A percentile compares a stretch with the other conserved stretches of the same genome.
Evolutionary conservation across 2,888 invertebrate genomes (phyloP).

Genomic region (Caenorhabditis sp.): DNA sequence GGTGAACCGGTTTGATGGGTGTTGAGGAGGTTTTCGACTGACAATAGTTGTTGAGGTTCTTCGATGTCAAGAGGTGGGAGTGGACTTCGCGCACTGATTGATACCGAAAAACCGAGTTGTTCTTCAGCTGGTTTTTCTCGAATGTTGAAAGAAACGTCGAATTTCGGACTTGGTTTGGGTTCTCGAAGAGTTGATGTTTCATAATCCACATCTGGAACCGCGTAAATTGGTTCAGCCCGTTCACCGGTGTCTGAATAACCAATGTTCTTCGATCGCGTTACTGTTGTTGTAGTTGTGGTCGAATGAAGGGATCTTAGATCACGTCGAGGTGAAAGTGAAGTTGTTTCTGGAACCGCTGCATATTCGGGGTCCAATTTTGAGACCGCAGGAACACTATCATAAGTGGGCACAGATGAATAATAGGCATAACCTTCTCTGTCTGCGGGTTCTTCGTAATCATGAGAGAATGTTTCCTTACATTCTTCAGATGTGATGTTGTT

Average conservation of each 20-base stretch:
- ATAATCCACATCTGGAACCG: too few species aligned
- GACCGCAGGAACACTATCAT: neutral
- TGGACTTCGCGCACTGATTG: conserved; percentile 49
- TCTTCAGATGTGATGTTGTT: too few species aligned
- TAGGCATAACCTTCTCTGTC: too few species aligned
- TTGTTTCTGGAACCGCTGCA: conserved; percentile 5
- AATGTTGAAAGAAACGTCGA: conserved; percentile 37
- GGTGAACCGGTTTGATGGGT: conserved; percentile 20
- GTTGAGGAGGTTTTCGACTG: conserved; percentile 34
- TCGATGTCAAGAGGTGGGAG: conserved; percentile 32
- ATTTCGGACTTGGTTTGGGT: conserved; percentile 5
- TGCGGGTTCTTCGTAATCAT: too few species aligned
- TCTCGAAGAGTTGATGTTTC: conserved; percentile 11
- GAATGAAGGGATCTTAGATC: conserved; percentile 7
- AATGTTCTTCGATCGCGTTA: too few species aligned
- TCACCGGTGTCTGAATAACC: too few species aligned
- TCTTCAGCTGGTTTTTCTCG: conserved; percentile 1
- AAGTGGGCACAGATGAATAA: neutral
- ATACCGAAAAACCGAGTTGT: conserved; percentile 45
- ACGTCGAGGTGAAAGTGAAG: conserved; percentile 7
- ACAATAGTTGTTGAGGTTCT: conserved; percentile 38
- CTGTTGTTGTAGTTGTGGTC: neutral
- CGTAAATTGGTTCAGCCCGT: neutral
- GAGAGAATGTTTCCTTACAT: too few species aligned
- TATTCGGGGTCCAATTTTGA: neutral